Conservation (phyloP, 30 jellyfish, hydroid and myxozoan genomes). For the Chrysaora quinquecirrha region DNA sequence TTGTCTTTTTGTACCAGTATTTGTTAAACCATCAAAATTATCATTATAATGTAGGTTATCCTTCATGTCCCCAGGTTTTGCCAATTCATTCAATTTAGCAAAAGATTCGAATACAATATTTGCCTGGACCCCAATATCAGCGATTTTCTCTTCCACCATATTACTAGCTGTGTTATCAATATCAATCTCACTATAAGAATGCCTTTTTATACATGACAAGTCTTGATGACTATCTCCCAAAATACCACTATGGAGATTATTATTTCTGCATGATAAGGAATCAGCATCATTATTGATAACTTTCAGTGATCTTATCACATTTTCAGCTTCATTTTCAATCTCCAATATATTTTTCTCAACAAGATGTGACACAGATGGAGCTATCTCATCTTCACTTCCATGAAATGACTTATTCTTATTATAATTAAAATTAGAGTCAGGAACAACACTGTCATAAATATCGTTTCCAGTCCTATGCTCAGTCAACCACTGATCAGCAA, state of each 20-base stretch:
- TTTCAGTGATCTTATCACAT: neutral
- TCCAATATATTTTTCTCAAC: constrained; percentile 31
- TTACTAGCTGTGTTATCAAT: neutral
- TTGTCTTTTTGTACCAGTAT: no score
- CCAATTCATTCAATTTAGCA: constrained; percentile 20
- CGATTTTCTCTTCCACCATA: constrained; percentile 37
- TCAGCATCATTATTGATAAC: neutral
- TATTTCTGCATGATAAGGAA: neutral
- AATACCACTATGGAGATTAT: neutral
- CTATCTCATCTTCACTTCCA: constrained; percentile 54
- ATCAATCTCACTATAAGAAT: neutral
- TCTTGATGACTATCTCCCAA: neutral
- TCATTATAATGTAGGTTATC: no score
- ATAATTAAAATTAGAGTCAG: neutral
- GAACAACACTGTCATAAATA: neutral
- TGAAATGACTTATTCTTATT: neutral
- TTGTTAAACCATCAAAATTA: no score
- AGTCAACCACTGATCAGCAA: constrained; percentile 81
- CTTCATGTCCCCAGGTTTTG: neutral
- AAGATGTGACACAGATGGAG: constrained; percentile 37
- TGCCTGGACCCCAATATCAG: constrained; percentile 63
- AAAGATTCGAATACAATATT: constrained; percentile 47
- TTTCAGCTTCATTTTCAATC: constrained; percentile 45
- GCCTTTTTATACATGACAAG: neutral
- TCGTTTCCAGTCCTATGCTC: constrained; percentile 23